These are phyloP conservation scores for Pholis gunnellus DNA, from an alignment of 2,113 vertebrate species.

Conservation along the genomic window DNA sequence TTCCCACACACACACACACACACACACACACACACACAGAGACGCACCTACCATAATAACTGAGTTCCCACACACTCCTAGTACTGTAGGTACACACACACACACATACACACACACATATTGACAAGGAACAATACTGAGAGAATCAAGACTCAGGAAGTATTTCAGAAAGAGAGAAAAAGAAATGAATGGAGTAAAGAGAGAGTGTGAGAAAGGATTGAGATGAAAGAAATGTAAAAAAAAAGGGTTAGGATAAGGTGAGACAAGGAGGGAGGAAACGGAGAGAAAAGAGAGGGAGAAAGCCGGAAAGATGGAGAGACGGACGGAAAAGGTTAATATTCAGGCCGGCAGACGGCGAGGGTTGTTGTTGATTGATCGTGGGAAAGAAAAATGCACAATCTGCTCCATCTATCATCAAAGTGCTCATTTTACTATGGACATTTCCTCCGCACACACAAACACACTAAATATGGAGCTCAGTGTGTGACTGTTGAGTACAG, in stretches of 20 bases:
- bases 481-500: constrained; percentile 49
- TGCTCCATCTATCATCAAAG: constrained; percentile 53
- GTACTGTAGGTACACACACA: constrained; percentile 44
- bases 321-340: constrained; percentile 18
- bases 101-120: constrained; percentile 37
- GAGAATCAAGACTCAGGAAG: constrained; percentile 75
- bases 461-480: constrained; percentile 41
- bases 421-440: constrained; percentile 26
- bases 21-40: constrained; percentile 48
- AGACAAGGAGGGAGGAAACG: constrained; percentile 9
- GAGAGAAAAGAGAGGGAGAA: constrained; percentile 16
- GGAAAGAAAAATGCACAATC: constrained; percentile 60
- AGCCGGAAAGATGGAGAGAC: constrained; percentile 16
- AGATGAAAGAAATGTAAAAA: constrained; percentile 47
- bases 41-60: constrained; percentile 36
- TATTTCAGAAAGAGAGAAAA: constrained; percentile 68
- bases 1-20: constrained; percentile 64
- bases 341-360: background rate
- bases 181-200: constrained; percentile 54
- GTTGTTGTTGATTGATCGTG: constrained; percentile 56
- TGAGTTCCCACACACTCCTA: constrained; percentile 50
- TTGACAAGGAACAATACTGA: constrained; percentile 73
- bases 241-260: constrained; percentile 1
- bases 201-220: constrained; percentile 72
- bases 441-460: constrained; percentile 15